Evolutionary conservation across 1,140 invertebrate genomes (phyloP).

Genomic region (Thaumetopoea pityocampa): DNA sequence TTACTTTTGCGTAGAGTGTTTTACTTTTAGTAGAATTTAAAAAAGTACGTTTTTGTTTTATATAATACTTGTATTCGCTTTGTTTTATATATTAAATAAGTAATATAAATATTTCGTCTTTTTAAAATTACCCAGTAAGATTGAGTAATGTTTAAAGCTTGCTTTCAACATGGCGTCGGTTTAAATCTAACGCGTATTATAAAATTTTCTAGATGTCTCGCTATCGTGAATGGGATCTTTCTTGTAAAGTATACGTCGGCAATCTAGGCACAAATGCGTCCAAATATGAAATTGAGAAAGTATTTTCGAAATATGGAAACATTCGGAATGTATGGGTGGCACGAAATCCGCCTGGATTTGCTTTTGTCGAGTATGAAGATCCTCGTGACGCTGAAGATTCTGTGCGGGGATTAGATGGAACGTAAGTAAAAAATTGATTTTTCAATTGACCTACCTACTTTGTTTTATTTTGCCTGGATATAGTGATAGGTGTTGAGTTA

Average conservation of each 20-base stretch:
- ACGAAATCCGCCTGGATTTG: constrained; percentile 95
- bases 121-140: no score
- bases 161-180: constrained; percentile 22
- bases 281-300: constrained; percentile 93
- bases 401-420: constrained; percentile 95
- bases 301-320: constrained; percentile 96
- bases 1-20: no score
- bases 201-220: constrained; percentile 69
- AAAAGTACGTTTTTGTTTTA: no score
- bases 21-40: no score
- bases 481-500: not conserved
- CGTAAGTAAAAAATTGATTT: constrained; percentile 77
- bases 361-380: constrained; percentile 99
- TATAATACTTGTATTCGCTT: no score
- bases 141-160: no score
- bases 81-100: no score
- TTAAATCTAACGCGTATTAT: constrained; percentile 17
- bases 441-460: not conserved
- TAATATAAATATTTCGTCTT: no score
- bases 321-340: constrained; percentile 98
- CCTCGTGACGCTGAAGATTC: constrained; percentile 97
- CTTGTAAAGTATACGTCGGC: constrained; percentile 99
- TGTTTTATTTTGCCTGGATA: not conserved
- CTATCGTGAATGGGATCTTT: constrained; percentile 93
- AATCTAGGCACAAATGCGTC: constrained; percentile 94